These are phyloP conservation scores for Sinohyriopsis cumingii DNA, from an alignment of 2,888 invertebrate species.

Conservation along the genomic window DNA sequence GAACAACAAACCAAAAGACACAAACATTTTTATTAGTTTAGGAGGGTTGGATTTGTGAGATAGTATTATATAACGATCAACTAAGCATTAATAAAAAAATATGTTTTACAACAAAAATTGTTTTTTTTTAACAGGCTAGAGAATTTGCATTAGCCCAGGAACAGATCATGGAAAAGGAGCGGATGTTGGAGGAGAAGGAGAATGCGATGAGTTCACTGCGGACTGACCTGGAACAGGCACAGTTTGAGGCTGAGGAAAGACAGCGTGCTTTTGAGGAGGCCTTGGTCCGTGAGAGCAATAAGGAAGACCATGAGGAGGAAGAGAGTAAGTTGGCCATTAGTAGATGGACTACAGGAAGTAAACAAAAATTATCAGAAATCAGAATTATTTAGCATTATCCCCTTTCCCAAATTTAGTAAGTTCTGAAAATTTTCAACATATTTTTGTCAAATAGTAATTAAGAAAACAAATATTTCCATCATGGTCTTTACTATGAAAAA, in stretches of 20 bases:
- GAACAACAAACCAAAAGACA: too few species aligned
- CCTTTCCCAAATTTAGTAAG: too few species aligned
- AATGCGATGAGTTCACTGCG: conserved; percentile 51
- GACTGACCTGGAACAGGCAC: conserved; percentile 36
- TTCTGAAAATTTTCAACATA: too few species aligned
- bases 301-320: conserved; percentile 82
- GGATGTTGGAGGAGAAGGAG: conserved; percentile 41
- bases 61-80: too few species aligned
- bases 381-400: too few species aligned
- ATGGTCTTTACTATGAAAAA: too few species aligned
- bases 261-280: conserved; percentile 29
- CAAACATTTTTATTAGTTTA: too few species aligned
- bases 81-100: too few species aligned
- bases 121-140: conserved; percentile 13
- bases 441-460: too few species aligned
- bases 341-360: conserved; percentile 15
- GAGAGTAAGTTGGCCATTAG: conserved; percentile 76
- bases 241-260: conserved; percentile 54
- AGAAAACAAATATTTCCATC: too few species aligned
- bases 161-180: conserved; percentile 32
- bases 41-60: too few species aligned
- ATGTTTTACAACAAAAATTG: too few species aligned
- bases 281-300: conserved; percentile 17
- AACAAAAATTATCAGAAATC: background rate
- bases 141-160: conserved; percentile 25